phyloP scores from a whole-genome alignment of 2,113 vertebrate genomes.

The Ptyas mucosa region DNA sequence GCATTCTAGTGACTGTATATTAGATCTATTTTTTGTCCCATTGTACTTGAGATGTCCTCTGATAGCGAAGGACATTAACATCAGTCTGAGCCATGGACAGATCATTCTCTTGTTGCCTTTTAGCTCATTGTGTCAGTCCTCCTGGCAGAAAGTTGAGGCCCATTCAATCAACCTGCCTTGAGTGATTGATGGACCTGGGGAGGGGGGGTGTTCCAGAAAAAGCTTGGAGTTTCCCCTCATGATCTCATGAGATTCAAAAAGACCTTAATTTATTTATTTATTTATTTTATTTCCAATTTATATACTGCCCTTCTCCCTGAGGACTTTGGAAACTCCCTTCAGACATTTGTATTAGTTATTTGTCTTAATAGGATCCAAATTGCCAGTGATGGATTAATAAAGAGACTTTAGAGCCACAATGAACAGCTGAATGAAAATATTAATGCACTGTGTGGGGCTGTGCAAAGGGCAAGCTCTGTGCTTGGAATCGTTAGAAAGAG shows the following conservation, averaged over 20 bases:
- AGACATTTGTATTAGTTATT: background rate
- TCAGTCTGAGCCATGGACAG: background rate
- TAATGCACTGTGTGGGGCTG: background rate
- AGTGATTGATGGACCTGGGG: background rate
- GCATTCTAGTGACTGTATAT: background rate
- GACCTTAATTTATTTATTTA: too few species aligned
- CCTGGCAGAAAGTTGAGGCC: background rate
- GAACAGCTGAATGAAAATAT: background rate
- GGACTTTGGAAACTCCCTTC: background rate
- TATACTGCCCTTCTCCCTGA: too few species aligned
- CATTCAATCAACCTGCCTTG: background rate
- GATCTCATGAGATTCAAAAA: background rate
- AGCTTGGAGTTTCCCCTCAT: background rate
- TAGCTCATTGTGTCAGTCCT: background rate
- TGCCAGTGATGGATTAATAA: background rate
- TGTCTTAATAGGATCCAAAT: background rate
- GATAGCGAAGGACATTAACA: background rate
- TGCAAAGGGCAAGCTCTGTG: background rate
- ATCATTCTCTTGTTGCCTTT: background rate
- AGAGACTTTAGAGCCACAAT: background rate
- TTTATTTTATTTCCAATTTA: too few species aligned
- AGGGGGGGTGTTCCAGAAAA: background rate
- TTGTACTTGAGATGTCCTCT: background rate
- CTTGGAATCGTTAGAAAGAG: background rate
- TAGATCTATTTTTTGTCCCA: background rate